Base-by-base conservation (phyloP, 2,888 invertebrate genomes). In the Nomada hirtipes region DNA sequence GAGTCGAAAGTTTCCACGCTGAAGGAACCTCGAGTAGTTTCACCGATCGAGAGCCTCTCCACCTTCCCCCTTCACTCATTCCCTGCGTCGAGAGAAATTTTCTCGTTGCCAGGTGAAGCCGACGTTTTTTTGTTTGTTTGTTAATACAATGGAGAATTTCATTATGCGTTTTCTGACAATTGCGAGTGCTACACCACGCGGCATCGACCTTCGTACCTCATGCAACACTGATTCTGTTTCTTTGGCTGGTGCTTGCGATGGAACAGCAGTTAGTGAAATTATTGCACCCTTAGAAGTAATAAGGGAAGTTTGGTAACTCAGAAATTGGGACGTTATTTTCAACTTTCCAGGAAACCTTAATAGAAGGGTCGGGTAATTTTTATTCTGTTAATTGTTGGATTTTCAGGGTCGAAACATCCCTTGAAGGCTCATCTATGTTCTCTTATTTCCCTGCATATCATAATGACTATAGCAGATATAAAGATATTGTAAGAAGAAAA, bases 1-100 rank as follows among this genome's bases (percentile, higher is more conserved):
- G 85, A 88, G 84, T 83, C 89, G 85, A 88, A 88, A 88, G 86
- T 88, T 88, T 89, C 87, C 86, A 87, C 86, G 85, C 83, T 79
- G 86, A 85, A 87, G 89, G 84, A 88, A 89, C 79, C 87, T 88
- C 86, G 89, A 88, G 88, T 88, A 88, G 88, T 89, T 88, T 89
- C 89, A 78, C 85, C 88, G 86, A 88, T 88, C 88, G 89, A 88
- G 88, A 81, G 89, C 76, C 87, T 87, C 85, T 88, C 75, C 84
- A 87, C 87, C 78, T 79, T 75, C 79, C 77, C 36, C 84, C 82
- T 81, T 79, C 73, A 60, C 84, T 77, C 83, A 59, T 85, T 80
- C 73, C 76, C 77, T 64, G 86, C 82, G 71, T 75, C 76, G 77
- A 79, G 76, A 87, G 82, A 85, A 87, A 88, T 84, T 84, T 82